Evolutionary conservation across 2,888 invertebrate genomes (phyloP).

Genomic region (Trachelus stipa): DNA sequence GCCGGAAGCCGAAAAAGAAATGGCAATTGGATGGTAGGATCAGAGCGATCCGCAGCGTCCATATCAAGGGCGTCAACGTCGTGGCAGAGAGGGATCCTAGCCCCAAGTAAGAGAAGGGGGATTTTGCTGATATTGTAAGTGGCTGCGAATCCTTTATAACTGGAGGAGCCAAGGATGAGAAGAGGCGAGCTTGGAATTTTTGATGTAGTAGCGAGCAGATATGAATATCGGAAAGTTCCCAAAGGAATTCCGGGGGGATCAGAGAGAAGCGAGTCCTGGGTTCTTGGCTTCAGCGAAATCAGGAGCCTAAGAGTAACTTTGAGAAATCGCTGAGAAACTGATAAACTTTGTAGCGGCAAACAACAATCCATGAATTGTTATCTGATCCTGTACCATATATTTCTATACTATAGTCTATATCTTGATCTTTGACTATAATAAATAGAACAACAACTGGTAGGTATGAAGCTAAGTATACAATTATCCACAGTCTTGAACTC

Average conservation of each 20-base stretch:
- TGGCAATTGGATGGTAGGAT: not conserved
- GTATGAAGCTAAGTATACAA: not conserved
- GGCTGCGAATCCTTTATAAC: slow-evolving; percentile 64
- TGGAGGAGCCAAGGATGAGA: slow-evolving; percentile 46
- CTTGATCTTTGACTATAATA: not conserved
- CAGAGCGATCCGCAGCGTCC: not conserved
- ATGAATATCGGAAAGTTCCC: slow-evolving; percentile 65
- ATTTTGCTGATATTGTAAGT: slow-evolving; percentile 59
- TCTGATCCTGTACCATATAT: not conserved
- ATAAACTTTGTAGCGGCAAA: slow-evolving; percentile 53
- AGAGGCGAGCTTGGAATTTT: slow-evolving; percentile 61
- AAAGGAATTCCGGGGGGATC: slow-evolving; percentile 61
- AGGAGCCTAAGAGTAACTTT: slow-evolving; percentile 18
- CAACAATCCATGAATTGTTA: slow-evolving; percentile 28
- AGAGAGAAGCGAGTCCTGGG: slow-evolving; percentile 21
- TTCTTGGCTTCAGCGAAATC: not conserved
- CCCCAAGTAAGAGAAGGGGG: not conserved
- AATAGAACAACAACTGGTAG: not conserved
- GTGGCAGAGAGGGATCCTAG: not conserved
- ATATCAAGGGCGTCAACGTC: not conserved
- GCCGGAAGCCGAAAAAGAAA: not conserved
- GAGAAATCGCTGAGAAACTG: slow-evolving; percentile 53
- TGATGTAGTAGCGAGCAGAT: slow-evolving; percentile 62
- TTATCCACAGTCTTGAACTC: not conserved
- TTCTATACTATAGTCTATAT: not conserved